phyloP scores from a whole-genome alignment of 64 coral and sea anemone species.

The Actinia equina region DNA sequence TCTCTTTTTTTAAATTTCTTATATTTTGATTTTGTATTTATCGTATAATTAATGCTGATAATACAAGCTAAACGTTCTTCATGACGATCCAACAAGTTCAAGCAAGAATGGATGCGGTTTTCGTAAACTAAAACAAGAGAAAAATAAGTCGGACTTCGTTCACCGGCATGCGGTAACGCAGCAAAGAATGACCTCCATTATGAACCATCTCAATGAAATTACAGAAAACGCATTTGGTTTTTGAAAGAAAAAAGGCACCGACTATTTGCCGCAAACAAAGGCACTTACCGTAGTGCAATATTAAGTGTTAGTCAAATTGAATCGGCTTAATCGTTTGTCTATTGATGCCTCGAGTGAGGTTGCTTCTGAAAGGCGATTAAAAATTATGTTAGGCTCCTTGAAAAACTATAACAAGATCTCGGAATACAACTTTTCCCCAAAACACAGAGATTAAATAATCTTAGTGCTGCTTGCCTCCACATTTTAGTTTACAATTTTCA shows the following conservation, averaged over 20 bases:
- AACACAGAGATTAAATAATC: not conserved
- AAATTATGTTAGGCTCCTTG: not conserved
- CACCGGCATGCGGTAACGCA: not conserved
- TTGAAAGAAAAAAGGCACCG: not conserved
- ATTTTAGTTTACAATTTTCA: not conserved
- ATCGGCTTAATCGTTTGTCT: not conserved
- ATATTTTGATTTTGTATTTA: too few relatives aligned
- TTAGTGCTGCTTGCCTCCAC: too few relatives aligned
- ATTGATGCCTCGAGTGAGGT: not conserved
- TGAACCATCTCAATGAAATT: constrained; percentile 1
- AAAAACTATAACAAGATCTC: not conserved
- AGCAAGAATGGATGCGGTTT: too few relatives aligned
- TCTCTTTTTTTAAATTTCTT: too few relatives aligned
- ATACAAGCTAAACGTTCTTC: too few relatives aligned
- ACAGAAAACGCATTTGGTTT: not conserved
- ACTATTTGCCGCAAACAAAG: not conserved
- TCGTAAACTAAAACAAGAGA: too few relatives aligned
- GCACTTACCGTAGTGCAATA: not conserved
- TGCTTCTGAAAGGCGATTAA: not conserved
- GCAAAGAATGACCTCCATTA: not conserved
- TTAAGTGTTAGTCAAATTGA: not conserved
- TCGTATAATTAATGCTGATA: too few relatives aligned
- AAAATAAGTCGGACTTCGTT: too few relatives aligned
- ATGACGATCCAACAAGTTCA: too few relatives aligned
- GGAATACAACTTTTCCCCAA: not conserved